These are phyloP conservation scores for Tuta absoluta DNA, from an alignment of 2,888 invertebrate genomes.

Conservation along the genomic window DNA sequence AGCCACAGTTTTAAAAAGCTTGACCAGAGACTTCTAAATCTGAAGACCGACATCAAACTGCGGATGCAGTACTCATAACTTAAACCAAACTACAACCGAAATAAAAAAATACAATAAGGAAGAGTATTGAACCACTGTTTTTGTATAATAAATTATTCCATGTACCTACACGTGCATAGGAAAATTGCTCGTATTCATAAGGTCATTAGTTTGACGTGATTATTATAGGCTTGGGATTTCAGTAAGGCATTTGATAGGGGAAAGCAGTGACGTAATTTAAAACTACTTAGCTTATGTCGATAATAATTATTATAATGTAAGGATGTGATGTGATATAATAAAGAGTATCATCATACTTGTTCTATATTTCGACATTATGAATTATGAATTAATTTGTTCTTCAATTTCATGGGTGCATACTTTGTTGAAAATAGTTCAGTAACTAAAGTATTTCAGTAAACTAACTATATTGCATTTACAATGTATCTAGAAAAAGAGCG, in stretches of 20 bases:
- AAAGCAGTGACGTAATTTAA: slow-evolving; percentile 5
- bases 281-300: neutral
- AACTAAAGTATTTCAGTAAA: no score
- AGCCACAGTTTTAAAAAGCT: no score
- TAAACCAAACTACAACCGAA: slow-evolving; percentile 36
- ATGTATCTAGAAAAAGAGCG: no score
- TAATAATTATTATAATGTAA: neutral
- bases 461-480: no score
- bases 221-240: slow-evolving; percentile 31
- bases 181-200: slow-evolving; percentile 24
- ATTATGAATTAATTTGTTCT: no score
- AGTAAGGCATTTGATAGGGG: slow-evolving; percentile 5
- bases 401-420: no score
- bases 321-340: neutral
- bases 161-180: neutral
- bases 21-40: no score
- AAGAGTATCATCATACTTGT: no score
- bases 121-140: slow-evolving; percentile 28
- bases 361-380: no score
- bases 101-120: slow-evolving; percentile 41
- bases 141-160: slow-evolving; percentile 19
- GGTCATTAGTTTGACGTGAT: slow-evolving; percentile 37
- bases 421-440: no score
- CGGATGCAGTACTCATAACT: slow-evolving; percentile 53
- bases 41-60: no score